Percentiles rank a stretch among this genome's conserved stretches.
These are phyloP conservation scores for Pachyuromys duprasi DNA, from an alignment of 2,797 vertebrate genomes.

Conservation along the genomic window DNA sequence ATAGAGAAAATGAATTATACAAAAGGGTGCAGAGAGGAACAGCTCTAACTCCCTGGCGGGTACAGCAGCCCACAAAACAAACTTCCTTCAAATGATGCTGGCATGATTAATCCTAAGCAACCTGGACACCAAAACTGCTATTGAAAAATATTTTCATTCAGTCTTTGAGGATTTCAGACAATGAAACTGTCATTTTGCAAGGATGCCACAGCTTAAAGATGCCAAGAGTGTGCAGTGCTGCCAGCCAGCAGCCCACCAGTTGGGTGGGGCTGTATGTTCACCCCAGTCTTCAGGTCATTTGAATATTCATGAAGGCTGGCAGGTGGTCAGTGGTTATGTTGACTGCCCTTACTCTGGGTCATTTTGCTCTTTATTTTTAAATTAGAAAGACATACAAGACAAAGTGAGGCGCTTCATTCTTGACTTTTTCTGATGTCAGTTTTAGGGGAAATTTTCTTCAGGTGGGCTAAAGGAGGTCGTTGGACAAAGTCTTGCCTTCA, in stretches of 20 bases:
- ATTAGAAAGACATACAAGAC: slow-evolving; percentile 25
- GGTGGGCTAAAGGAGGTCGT: neutral
- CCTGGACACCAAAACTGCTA: slow-evolving; percentile 40
- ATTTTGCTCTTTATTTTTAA: neutral
- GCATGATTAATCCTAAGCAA: slow-evolving; percentile 67
- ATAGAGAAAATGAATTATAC: slow-evolving; percentile 76
- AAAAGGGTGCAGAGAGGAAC: slow-evolving; percentile 47
- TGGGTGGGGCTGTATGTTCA: neutral
- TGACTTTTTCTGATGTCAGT: slow-evolving; percentile 25
- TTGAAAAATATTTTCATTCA: neutral
- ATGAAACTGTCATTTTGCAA: slow-evolving; percentile 38
- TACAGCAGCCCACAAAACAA: slow-evolving; percentile 68
- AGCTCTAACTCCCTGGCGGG: slow-evolving; percentile 62
- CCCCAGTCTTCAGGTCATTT: slow-evolving; percentile 27
- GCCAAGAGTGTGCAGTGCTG: neutral
- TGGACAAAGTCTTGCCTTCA: neutral
- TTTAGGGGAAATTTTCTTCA: slow-evolving; percentile 4
- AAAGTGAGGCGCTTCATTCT: slow-evolving; percentile 25
- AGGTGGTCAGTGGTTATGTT: slow-evolving; percentile 51
- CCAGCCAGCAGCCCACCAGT: neutral
- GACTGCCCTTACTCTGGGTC: neutral
- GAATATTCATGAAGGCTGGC: slow-evolving; percentile 64
- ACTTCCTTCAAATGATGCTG: slow-evolving; percentile 68
- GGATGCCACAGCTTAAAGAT: slow-evolving; percentile 6
- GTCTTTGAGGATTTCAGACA: neutral